Base-by-base conservation (phyloP, 2,888 invertebrate species). In the Hypena proboscidalis region DNA sequence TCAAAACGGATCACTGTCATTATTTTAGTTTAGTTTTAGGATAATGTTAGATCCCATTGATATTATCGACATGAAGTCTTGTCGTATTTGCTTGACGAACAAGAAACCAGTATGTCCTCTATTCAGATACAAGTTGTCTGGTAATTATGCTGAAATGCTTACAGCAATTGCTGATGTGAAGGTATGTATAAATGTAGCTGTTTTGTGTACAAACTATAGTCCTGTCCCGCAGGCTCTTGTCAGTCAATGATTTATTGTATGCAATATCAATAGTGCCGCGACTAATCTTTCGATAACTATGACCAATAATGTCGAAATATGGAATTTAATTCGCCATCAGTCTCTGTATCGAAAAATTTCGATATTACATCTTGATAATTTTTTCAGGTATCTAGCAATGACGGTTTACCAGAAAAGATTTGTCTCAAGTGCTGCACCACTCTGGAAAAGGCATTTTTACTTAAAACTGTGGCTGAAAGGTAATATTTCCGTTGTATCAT, bases 101-200 rank as follows among this genome's bases (percentile, higher is more conserved):
- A 88, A 85, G 62, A 90, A 84, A 59, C 81, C 85, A 55, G 54
- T 90, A 60, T 86, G 87, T 62, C 89, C 90, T 25, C 70, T 90
- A 44, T 90, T 90, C 70, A 84, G 81, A 74, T 90, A 90, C 51
- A 87, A 89, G 64, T 69, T 87, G 49, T 85, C 89, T 54, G 90
- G 90, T 52, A 90, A 90, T 80, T 90, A 90, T 74, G 90, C 90
- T 35, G 90, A 90, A 83, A 90, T 90, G 90, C 77, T 90, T 42
- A 90, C 90, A 60, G 83, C 90, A 35, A 85, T 90, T 56, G 90
- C 90, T 17, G 86, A 90, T 67, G 88, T 90, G 31, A 90, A 90
- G 83, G 90, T 89, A 67, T 58, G 64, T 56, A 4, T 2, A 26
- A 36, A 37, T 37, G 6, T 25, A n/a, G 22, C 14, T 44, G 26